phyloP scores from a whole-genome alignment of 2,888 invertebrate genomes.

The Sarcophaga variegata region DNA sequence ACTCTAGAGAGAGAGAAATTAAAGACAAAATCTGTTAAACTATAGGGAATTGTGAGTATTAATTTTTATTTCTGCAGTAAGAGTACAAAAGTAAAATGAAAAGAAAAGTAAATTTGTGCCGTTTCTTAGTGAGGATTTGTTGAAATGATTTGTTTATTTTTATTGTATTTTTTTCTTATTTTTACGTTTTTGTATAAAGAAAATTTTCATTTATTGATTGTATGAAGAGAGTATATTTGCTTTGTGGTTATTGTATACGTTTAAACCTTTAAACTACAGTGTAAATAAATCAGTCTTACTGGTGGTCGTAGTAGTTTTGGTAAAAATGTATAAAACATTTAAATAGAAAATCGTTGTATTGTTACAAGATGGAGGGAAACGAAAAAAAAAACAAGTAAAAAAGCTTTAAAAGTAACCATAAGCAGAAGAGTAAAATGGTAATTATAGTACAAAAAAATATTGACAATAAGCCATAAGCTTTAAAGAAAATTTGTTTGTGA shows the following conservation, averaged over 20 bases:
- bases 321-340: conserved; percentile 32
- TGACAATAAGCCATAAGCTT: too few species aligned
- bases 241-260: conserved; percentile 29
- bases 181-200: conserved; percentile 32
- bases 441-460: too few species aligned
- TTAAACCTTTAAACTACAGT: too few species aligned
- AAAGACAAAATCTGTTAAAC: too few species aligned
- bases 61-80: too few species aligned
- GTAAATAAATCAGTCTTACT: conserved; percentile 16
- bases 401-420: background rate
- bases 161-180: conserved; percentile 47
- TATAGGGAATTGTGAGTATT: too few species aligned
- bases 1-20: too few species aligned
- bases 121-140: conserved; percentile 31
- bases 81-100: background rate
- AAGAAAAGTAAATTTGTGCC: conserved; percentile 32
- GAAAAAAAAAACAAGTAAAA: background rate
- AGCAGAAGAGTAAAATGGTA: background rate
- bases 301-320: background rate
- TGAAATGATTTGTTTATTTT: too few species aligned
- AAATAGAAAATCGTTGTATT: conserved; percentile 45
- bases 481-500: too few species aligned
- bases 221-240: conserved; percentile 11
- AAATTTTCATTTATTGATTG: background rate
- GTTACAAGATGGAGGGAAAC: conserved; percentile 48